Evolutionary conservation across 1,140 invertebrate genomes (phyloP), one percentile per base, ranked within the genome.

Genomic region (Mactra quadrangularis): DNA sequence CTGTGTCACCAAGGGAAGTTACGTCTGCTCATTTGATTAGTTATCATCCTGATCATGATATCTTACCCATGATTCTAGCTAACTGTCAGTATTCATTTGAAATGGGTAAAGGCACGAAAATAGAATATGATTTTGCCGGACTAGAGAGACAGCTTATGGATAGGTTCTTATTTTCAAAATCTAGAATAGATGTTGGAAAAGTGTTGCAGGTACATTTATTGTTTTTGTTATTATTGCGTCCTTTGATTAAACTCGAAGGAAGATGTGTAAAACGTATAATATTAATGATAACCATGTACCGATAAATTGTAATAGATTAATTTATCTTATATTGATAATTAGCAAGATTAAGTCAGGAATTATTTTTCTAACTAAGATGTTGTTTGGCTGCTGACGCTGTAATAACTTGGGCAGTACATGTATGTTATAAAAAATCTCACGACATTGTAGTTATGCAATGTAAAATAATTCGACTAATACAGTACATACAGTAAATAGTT

Each of bases 21-120:
- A 88, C 81, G 7, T 35, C 71, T 9, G 64, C 87, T 13, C 87
- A 90, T 52, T 62, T 90, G 52, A 84, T 90, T n/a, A 60, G 71
- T 25, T 89, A 84, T 57, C 60, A 89, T 33, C 84, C 83, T 7
- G 85, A 88, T 29, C 83, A 83, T 27, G 89, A 90, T 52, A 47
- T 90, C 33, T 68, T 88, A 31, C 87, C 89, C 4, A 13, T 90
- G 29, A 72, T 90, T 6, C 83, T 90, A 27, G 79, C 86, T 22
- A 86, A 88, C 72, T 90, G 87, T 52, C 86, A 88, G 57, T 90
- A 90, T 75, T 87, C 88, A 15, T 86, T 89, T 59, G 74, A 87
- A 52, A 68, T 88, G 27, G 87, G 88, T 6, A 70, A 88, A 52
- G 85, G 83, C 0, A 86, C 82, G 15, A 76, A 70, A 19, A 76